phyloP scores from a whole-genome alignment of 1,140 invertebrate species.

The Anoplophora glabripennis region DNA sequence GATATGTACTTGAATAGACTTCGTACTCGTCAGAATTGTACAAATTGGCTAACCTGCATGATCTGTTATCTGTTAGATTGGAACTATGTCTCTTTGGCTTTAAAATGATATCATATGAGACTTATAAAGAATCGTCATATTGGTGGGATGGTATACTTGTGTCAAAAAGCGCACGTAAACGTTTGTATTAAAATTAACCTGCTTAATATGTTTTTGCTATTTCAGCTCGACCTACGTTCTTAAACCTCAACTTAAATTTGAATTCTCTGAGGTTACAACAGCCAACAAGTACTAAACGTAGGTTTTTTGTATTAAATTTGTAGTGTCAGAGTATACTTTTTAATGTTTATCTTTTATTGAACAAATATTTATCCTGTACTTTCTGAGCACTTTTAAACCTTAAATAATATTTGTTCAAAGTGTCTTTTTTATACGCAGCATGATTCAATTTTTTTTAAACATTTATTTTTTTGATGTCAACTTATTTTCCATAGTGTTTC shows the following conservation, averaged over 20 bases:
- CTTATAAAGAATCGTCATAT: conserved; percentile 26
- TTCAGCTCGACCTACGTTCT: conserved; percentile 95
- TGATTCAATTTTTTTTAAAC: too few species aligned
- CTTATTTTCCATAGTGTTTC: too few species aligned
- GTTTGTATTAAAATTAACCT: conserved; percentile 11
- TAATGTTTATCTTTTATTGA: conserved; percentile 20
- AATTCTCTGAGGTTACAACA: conserved; percentile 86
- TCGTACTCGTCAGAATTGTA: conserved; percentile 21
- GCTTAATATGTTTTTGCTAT: conserved; percentile 45
- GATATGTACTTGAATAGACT: conserved; percentile 5
- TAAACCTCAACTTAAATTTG: conserved; percentile 92
- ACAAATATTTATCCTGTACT: conserved; percentile 3
- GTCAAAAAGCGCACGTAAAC: neutral
- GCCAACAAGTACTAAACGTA: conserved; percentile 69
- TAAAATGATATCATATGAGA: conserved; percentile 40
- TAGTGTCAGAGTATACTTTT: neutral
- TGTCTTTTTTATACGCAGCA: too few species aligned
- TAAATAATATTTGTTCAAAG: neutral
- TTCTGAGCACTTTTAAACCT: neutral
- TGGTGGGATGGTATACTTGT: conserved; percentile 12
- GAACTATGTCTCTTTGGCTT: conserved; percentile 45
- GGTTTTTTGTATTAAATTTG: conserved; percentile 47
- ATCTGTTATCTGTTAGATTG: conserved; percentile 41
- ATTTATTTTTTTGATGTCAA: too few species aligned
- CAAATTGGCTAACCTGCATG: conserved; percentile 41